These are phyloP conservation scores for Desmodus rotundus DNA, from an alignment of 2,113 vertebrate species.

Conservation along the genomic window DNA sequence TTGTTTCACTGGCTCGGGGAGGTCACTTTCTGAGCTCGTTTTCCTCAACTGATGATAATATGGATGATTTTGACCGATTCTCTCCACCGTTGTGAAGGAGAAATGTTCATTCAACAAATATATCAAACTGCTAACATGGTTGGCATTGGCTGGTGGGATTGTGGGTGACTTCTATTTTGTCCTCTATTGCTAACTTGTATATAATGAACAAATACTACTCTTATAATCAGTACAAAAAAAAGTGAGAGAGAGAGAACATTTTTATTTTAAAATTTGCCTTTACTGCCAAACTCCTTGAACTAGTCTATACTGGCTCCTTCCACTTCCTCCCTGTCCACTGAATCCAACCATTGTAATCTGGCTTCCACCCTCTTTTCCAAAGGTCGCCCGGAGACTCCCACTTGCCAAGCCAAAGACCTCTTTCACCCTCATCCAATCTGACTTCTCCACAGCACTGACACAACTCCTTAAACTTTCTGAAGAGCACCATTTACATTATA, in stretches of 20 bases:
- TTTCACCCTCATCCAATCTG: background rate
- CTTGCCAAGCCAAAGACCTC: constrained; percentile 4
- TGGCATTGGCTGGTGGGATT: background rate
- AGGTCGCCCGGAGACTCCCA: background rate
- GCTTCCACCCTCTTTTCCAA: background rate
- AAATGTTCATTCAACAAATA: background rate
- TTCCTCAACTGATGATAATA: background rate
- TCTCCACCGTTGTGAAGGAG: background rate
- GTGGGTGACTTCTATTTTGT: background rate
- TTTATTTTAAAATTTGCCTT: constrained; percentile 36
- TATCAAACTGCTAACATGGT: background rate
- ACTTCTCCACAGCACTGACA: background rate
- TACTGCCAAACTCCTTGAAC: constrained; percentile 35
- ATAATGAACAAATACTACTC: background rate
- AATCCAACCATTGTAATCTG: constrained; percentile 20
- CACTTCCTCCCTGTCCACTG: background rate
- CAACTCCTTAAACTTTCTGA: constrained; percentile 23
- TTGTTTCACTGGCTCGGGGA: background rate
- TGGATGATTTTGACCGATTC: background rate
- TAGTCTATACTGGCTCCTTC: background rate
- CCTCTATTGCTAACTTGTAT: background rate
- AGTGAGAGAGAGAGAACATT: background rate
- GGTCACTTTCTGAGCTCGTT: background rate
- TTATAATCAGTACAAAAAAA: background rate
- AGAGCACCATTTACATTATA: constrained; percentile 21